phyloP scores from a whole-genome alignment of 2,888 invertebrate species.

The Bellardia pandia region DNA sequence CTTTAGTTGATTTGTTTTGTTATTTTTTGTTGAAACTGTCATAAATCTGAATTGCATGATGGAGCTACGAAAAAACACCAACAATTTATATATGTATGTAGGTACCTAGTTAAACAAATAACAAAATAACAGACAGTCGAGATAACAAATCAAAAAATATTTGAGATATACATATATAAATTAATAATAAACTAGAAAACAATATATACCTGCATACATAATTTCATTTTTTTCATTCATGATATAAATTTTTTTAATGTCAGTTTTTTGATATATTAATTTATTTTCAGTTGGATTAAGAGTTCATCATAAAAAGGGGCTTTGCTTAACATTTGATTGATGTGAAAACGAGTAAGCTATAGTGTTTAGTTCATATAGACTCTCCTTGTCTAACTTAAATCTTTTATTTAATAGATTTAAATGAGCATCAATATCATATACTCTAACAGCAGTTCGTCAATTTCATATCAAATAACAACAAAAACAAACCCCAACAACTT shows the following conservation, averaged over 20 bases:
- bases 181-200: too few species aligned
- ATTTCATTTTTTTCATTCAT: not conserved
- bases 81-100: not conserved
- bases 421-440: slow-evolving; percentile 61
- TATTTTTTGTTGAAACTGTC: slow-evolving; percentile 79
- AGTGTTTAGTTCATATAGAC: not conserved
- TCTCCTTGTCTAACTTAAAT: slow-evolving; percentile 43
- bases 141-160: not conserved
- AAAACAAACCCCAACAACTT: slow-evolving; percentile 7
- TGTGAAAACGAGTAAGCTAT: slow-evolving; percentile 53
- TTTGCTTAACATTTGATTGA: slow-evolving; percentile 59
- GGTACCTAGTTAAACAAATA: not conserved
- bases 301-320: slow-evolving; percentile 32
- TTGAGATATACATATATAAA: too few species aligned
- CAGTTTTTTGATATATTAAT: slow-evolving; percentile 31
- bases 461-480: slow-evolving; percentile 63
- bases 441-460: slow-evolving; percentile 69
- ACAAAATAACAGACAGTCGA: not conserved
- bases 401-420: slow-evolving; percentile 48
- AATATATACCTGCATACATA: not conserved
- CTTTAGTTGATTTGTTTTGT: slow-evolving; percentile 1
- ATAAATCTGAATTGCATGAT: slow-evolving; percentile 83
- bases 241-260: not conserved
- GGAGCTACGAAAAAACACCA: slow-evolving; percentile 65
- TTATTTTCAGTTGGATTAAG: not conserved